phyloP scores from a whole-genome alignment of 2,797 vertebrate genomes.

The Syngnathus rostellatus region DNA sequence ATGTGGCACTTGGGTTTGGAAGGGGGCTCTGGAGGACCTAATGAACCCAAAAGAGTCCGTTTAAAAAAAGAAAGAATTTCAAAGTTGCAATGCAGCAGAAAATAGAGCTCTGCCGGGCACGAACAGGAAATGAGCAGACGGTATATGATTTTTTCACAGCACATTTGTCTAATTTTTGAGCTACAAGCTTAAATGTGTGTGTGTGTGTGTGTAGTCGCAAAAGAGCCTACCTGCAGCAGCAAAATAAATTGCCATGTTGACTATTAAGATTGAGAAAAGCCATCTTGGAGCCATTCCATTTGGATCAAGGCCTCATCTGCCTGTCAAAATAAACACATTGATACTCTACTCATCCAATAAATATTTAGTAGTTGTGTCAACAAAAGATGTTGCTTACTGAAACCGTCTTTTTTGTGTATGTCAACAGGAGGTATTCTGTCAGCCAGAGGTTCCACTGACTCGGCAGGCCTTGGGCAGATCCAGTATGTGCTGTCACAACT shows the following conservation, averaged over 20 bases:
- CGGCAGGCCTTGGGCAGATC: not conserved
- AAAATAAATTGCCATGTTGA: not conserved
- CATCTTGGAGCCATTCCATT: constrained; percentile 49
- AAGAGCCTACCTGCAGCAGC: constrained; percentile 33
- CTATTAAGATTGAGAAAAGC: constrained; percentile 41
- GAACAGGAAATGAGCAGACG: not conserved
- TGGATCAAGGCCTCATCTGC: constrained; percentile 14
- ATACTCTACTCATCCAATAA: not conserved
- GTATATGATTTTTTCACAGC: not conserved
- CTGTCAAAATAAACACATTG: constrained; percentile 13
- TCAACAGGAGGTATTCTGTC: not conserved
- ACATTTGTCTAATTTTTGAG: not conserved
- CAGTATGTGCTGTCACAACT: not conserved
- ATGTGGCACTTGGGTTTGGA: constrained; percentile 44
- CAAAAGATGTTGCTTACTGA: not conserved
- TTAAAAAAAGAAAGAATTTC: not conserved
- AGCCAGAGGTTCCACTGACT: not conserved
- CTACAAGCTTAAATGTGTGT: not conserved
- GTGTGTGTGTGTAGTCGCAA: no score
- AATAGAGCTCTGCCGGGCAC: not conserved
- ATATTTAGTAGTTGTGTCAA: not conserved
- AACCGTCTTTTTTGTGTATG: not conserved
- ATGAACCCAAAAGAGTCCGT: not conserved
- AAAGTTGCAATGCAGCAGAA: not conserved
- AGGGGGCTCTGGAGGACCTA: constrained; percentile 36